Evolutionary conservation across 2,113 vertebrate genomes (phyloP).

Genomic region (Poecilia latipinna): DNA sequence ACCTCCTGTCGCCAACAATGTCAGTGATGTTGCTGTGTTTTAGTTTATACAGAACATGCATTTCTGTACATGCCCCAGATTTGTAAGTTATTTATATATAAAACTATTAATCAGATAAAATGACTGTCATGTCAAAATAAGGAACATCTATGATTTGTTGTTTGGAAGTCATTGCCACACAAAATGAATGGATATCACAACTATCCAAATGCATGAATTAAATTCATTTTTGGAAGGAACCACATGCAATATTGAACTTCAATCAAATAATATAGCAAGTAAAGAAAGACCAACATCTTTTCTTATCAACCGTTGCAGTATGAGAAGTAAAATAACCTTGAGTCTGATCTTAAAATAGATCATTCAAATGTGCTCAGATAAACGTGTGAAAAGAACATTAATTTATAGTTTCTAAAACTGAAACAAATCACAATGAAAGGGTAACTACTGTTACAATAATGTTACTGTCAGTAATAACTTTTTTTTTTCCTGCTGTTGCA

Average conservation of each 20-base stretch:
- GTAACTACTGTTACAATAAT: neutral
- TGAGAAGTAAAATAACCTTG: neutral
- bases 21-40: neutral
- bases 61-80: neutral
- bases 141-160: neutral
- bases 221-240: neutral
- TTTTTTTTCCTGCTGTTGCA: no score
- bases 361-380: neutral
- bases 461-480: neutral
- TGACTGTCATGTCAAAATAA: neutral
- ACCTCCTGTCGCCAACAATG: neutral
- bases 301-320: neutral
- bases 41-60: neutral
- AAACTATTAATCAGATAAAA: neutral
- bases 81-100: neutral
- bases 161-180: neutral
- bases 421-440: neutral
- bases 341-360: neutral
- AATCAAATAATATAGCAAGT: neutral
- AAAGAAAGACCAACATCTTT: neutral
- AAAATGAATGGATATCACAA: neutral
- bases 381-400: neutral
- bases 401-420: neutral
- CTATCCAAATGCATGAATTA: neutral
- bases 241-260: neutral